Conservation (phyloP, 2,888 invertebrate species). For the Coenonympha glycerion region DNA sequence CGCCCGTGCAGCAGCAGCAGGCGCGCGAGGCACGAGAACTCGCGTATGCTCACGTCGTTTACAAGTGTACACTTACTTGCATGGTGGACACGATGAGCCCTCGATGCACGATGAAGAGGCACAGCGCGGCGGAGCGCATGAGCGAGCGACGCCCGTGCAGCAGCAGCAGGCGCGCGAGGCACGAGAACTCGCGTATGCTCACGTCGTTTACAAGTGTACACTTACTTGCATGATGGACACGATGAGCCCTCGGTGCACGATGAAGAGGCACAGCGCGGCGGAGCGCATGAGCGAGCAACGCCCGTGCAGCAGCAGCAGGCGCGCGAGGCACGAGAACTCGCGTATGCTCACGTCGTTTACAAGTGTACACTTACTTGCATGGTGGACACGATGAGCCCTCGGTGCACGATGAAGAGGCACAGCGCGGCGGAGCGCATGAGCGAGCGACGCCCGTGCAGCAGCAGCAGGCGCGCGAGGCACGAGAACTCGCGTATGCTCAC, state of each 20-base stretch:
- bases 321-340: constrained; percentile 89
- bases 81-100: constrained; percentile 99
- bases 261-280: constrained; percentile 98
- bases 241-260: constrained; percentile 98
- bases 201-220: no score
- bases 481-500: constrained; percentile 94
- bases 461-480: constrained; percentile 85
- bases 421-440: constrained; percentile 97
- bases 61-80: no score
- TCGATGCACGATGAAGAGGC: constrained; percentile 98
- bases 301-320: constrained; percentile 92
- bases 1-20: constrained; percentile 94
- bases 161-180: constrained; percentile 86
- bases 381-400: constrained; percentile 98
- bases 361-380: no score
- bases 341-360: no score
- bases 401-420: constrained; percentile 98
- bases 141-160: constrained; percentile 95
- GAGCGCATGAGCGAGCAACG: constrained; percentile 95
- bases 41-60: no score
- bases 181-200: constrained; percentile 92
- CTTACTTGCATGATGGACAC: constrained; percentile 96
- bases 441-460: constrained; percentile 94
- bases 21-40: constrained; percentile 89
- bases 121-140: constrained; percentile 96